These are phyloP conservation scores for Ericerus pela DNA, from an alignment of 1,140 invertebrate genomes.

Conservation along the genomic window DNA sequence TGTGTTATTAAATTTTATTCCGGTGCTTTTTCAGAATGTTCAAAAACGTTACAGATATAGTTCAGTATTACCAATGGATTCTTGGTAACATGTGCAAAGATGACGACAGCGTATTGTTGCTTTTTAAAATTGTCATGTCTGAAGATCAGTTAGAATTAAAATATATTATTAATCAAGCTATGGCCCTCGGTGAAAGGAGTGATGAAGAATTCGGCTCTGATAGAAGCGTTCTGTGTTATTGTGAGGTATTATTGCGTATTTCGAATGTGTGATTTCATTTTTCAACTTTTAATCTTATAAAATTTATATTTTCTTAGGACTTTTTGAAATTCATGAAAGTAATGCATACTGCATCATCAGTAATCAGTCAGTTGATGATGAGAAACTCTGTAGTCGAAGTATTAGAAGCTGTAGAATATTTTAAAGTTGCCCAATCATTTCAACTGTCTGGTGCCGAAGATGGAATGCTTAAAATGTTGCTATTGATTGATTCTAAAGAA, in stretches of 20 bases:
- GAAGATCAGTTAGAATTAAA: neutral
- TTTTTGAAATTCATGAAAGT: slow-evolving; percentile 18
- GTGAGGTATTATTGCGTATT: too few relatives aligned
- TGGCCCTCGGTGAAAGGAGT: neutral
- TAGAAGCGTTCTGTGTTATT: neutral
- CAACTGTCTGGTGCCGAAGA: slow-evolving; percentile 50
- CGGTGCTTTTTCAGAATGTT: neutral
- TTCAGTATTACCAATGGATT: slow-evolving; percentile 1
- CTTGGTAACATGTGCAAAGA: neutral
- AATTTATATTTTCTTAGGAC: slow-evolving; percentile 15
- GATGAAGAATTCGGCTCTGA: neutral
- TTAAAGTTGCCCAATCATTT: slow-evolving; percentile 64
- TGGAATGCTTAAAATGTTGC: slow-evolving; percentile 58
- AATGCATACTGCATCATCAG: slow-evolving; percentile 16
- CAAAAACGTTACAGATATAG: neutral
- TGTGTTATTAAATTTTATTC: too few relatives aligned
- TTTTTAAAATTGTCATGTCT: neutral
- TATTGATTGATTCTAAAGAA: slow-evolving; percentile 56
- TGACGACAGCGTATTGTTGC: neutral
- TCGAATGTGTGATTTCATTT: too few relatives aligned
- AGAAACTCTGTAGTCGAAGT: slow-evolving; percentile 45
- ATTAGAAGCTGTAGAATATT: slow-evolving; percentile 68
- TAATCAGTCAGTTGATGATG: slow-evolving; percentile 20
- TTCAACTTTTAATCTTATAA: too few relatives aligned
- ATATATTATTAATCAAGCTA: neutral